These are phyloP conservation scores for Elmis aenea DNA, from an alignment of 2,888 invertebrate genomes.

Conservation along the genomic window DNA sequence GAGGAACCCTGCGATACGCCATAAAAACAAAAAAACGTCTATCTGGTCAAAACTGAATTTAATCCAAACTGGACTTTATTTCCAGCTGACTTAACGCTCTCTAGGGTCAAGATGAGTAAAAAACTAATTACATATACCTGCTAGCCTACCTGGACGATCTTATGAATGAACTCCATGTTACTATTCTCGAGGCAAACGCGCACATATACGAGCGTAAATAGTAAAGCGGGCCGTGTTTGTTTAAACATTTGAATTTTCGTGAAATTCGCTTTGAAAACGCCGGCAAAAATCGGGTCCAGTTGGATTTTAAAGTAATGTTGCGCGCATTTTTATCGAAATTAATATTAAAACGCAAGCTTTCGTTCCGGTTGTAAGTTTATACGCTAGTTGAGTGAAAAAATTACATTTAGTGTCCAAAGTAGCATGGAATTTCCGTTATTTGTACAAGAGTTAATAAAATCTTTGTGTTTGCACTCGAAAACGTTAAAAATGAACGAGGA, in stretches of 20 bases:
- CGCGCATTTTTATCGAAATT: too few relatives aligned
- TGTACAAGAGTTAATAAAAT: conserved; percentile 35
- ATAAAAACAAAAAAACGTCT: conserved; percentile 33
- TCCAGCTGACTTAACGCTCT: conserved; percentile 21
- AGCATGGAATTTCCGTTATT: conserved; percentile 39
- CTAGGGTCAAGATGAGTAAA: conserved; percentile 26
- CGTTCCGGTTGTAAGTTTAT: too few relatives aligned
- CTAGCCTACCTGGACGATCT: conserved; percentile 41
- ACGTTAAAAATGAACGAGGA: conserved; percentile 15
- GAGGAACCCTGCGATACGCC: conserved; percentile 18
- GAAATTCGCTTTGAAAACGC: not conserved
- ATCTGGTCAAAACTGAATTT: conserved; percentile 38
- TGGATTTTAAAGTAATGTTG: too few relatives aligned
- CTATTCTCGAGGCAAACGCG: conserved; percentile 34
- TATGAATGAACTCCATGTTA: conserved; percentile 45
- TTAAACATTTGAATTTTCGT: conserved; percentile 5
- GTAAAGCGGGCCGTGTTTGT: conserved; percentile 13
- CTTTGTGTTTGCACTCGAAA: conserved; percentile 27
- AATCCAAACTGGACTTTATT: conserved; percentile 30
- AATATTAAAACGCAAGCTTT: too few relatives aligned
- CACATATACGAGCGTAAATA: conserved; percentile 29
- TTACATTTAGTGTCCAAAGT: conserved; percentile 3
- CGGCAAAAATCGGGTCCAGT: not conserved
- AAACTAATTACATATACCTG: conserved; percentile 46
- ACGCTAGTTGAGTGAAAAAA: too few relatives aligned